A percentile compares a stretch with the other conserved stretches of the same genome.
These are phyloP conservation scores for Ennomos fuscantarius DNA, from an alignment of 2,888 invertebrate species.

Conservation along the genomic window DNA sequence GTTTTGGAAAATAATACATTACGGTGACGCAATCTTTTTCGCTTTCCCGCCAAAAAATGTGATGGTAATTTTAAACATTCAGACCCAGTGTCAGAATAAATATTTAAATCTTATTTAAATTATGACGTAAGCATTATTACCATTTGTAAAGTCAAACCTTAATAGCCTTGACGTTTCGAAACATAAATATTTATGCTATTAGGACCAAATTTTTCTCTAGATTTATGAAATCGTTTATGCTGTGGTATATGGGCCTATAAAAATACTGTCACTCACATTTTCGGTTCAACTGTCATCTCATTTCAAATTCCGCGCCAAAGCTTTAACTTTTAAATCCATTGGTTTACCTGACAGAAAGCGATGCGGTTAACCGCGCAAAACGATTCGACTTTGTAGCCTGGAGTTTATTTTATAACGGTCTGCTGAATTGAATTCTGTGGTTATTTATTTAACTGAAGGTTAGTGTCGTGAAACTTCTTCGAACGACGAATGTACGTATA, in stretches of 20 bases:
- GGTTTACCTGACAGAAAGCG: slow-evolving; percentile 75
- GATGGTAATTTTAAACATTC: too few relatives aligned
- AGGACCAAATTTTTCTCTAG: too few relatives aligned
- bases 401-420: slow-evolving; percentile 83
- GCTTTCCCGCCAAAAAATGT: too few relatives aligned
- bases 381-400: slow-evolving; percentile 80
- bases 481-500: slow-evolving; percentile 40
- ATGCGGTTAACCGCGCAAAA: slow-evolving; percentile 82
- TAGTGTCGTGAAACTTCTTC: slow-evolving; percentile 54
- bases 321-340: slow-evolving; percentile 76
- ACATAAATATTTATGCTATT: background rate
- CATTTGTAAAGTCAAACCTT: too few relatives aligned
- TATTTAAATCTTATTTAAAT: too few relatives aligned
- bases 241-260: too few relatives aligned
- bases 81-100: too few relatives aligned
- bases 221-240: too few relatives aligned
- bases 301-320: slow-evolving; percentile 63
- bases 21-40: too few relatives aligned
- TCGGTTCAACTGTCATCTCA: slow-evolving; percentile 32
- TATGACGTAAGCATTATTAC: too few relatives aligned
- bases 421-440: slow-evolving; percentile 84
- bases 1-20: too few relatives aligned
- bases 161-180: slow-evolving; percentile 10
- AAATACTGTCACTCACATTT: slow-evolving; percentile 1
- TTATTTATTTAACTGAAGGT: slow-evolving; percentile 80